Conservation (phyloP, 2,888 invertebrate species). For the Drosophila cyrtoloma region DNA sequence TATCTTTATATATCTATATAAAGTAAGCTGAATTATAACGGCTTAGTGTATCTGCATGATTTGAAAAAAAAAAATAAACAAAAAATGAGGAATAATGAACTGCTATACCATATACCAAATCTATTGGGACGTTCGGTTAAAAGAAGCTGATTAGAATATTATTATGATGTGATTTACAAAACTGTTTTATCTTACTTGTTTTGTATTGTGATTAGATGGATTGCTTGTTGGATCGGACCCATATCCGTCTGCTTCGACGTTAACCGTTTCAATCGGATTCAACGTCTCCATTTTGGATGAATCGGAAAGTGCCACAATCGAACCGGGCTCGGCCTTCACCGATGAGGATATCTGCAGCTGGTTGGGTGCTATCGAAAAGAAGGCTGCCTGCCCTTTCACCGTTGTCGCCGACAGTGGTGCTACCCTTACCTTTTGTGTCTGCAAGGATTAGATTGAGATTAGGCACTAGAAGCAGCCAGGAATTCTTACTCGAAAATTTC, state of each 20-base stretch:
- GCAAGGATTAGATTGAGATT: not conserved
- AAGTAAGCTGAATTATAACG: no score
- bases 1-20: not conserved
- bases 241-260: slow-evolving; percentile 73
- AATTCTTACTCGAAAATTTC: not conserved
- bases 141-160: not conserved
- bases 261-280: slow-evolving; percentile 83
- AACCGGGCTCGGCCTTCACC: slow-evolving; percentile 83
- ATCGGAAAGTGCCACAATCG: slow-evolving; percentile 86
- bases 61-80: not conserved
- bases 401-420: slow-evolving; percentile 53
- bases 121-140: not conserved
- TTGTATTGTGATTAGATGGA: slow-evolving; percentile 57
- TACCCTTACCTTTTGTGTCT: slow-evolving; percentile 73
- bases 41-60: not conserved
- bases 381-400: slow-evolving; percentile 74
- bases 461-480: not conserved
- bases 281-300: slow-evolving; percentile 87
- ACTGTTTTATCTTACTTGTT: slow-evolving; percentile 34
- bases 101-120: not conserved
- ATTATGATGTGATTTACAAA: not conserved
- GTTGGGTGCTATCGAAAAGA: slow-evolving; percentile 79
- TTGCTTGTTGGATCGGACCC: slow-evolving; percentile 71
- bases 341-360: slow-evolving; percentile 80
- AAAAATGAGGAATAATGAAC: not conserved